phyloP scores from a whole-genome alignment of 2,113 vertebrate species.

The Oxygymnocypris stewartii region DNA sequence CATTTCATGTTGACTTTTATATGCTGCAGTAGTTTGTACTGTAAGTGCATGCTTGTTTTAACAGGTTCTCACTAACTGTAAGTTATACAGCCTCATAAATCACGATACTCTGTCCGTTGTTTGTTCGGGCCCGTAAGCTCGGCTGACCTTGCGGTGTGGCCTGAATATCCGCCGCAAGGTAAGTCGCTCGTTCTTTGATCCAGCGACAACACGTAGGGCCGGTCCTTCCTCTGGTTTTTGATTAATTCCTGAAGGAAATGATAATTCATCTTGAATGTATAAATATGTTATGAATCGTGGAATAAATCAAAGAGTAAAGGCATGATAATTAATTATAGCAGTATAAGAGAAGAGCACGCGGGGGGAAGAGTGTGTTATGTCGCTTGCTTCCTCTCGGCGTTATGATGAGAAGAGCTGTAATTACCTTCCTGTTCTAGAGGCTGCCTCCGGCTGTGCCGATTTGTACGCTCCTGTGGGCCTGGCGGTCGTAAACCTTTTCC shows the following conservation, averaged over 20 bases:
- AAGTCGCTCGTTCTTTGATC: conserved; percentile 71
- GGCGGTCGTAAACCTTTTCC: conserved; percentile 76
- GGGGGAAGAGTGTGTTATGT: conserved; percentile 75
- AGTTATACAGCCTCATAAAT: conserved; percentile 4
- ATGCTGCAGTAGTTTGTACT: no score
- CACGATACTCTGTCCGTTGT: background rate
- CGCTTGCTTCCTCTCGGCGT: conserved; percentile 75
- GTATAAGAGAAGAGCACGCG: conserved; percentile 71
- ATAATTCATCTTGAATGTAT: conserved; percentile 82
- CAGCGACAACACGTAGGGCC: conserved; percentile 63
- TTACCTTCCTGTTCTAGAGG: conserved; percentile 70
- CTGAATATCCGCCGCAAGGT: conserved; percentile 53
- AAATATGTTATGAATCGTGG: conserved; percentile 82
- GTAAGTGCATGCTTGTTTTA: background rate
- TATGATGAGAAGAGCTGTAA: conserved; percentile 77
- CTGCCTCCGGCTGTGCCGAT: conserved; percentile 63
- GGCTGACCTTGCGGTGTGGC: background rate
- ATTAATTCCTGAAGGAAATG: conserved; percentile 81
- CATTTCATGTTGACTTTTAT: background rate
- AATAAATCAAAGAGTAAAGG: conserved; percentile 80
- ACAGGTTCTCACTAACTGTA: background rate
- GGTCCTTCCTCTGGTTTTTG: conserved; percentile 69
- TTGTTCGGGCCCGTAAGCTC: background rate
- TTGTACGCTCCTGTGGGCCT: conserved; percentile 61
- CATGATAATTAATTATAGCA: conserved; percentile 78